Conservation (phyloP, 1,140 invertebrate genomes). For the Drosophila chauvacae region DNA sequence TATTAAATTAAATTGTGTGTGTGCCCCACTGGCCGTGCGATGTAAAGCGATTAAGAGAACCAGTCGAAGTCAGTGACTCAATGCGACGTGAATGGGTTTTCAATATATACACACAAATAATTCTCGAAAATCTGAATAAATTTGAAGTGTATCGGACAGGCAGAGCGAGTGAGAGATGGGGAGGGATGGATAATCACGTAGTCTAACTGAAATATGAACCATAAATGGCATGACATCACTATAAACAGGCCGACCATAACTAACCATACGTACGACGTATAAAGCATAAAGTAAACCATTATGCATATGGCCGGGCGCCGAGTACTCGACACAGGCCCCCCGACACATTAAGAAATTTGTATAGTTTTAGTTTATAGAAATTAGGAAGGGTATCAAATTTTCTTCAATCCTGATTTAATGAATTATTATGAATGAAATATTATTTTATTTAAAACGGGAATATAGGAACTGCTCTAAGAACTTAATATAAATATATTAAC, state of each 20-base stretch:
- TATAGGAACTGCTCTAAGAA: not conserved
- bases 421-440: no score
- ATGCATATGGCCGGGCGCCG: slow-evolving; percentile 43
- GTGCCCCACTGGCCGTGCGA: slow-evolving; percentile 23
- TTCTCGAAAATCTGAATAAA: slow-evolving; percentile 43
- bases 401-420: not conserved
- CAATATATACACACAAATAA: slow-evolving; percentile 52
- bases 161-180: no score
- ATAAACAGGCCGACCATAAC: slow-evolving; percentile 75
- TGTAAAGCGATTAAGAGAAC: slow-evolving; percentile 35
- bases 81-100: slow-evolving; percentile 63
- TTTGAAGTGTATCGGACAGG: slow-evolving; percentile 48
- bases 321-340: not conserved
- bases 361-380: not conserved
- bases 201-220: slow-evolving; percentile 81
- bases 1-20: slow-evolving; percentile 38
- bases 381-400: not conserved
- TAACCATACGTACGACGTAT: slow-evolving; percentile 31
- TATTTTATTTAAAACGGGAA: no score
- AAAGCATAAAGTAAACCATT: slow-evolving; percentile 47
- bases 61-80: slow-evolving; percentile 50
- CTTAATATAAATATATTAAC: not conserved
- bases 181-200: slow-evolving; percentile 54
- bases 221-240: slow-evolving; percentile 80
- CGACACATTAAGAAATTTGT: not conserved